phyloP scores from a whole-genome alignment of 2,797 vertebrate genomes.

The Pangasius krempfi region DNA sequence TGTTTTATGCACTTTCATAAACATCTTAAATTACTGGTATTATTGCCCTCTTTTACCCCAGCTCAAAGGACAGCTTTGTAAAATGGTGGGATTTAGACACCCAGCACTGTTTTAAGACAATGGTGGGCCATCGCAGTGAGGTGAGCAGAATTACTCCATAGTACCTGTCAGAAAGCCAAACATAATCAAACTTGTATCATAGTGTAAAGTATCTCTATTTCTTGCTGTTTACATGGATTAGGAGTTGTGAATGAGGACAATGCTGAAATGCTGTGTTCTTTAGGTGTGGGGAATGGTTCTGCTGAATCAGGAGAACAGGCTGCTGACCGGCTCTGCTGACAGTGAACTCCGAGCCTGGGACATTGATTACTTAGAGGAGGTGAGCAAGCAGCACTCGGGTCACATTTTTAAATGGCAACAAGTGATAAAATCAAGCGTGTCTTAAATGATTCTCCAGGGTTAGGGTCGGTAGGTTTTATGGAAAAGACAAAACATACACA shows the following conservation, averaged over 20 bases:
- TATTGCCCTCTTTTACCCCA: slow-evolving; percentile 58
- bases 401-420: not conserved
- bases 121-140: slow-evolving; percentile 94
- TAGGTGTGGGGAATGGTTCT: slow-evolving; percentile 93
- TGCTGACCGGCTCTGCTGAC: slow-evolving; percentile 91
- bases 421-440: not conserved
- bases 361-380: slow-evolving; percentile 83
- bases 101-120: slow-evolving; percentile 96
- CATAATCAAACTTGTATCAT: no score
- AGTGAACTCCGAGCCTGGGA: slow-evolving; percentile 95
- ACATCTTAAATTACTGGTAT: not conserved
- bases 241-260: not conserved
- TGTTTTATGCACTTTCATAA: not conserved
- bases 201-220: not conserved
- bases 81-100: slow-evolving; percentile 99
- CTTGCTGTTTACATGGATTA: not conserved
- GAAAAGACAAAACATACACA: not conserved
- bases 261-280: not conserved
- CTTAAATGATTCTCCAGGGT: not conserved
- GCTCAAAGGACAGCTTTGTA: slow-evolving; percentile 92
- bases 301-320: slow-evolving; percentile 81
- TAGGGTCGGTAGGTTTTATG: not conserved
- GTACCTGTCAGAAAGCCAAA: not conserved
- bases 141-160: slow-evolving; percentile 67
- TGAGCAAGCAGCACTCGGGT: slow-evolving; percentile 63